phyloP scores from a whole-genome alignment of 2,113 vertebrate species.

The Centropus bengalensis region DNA sequence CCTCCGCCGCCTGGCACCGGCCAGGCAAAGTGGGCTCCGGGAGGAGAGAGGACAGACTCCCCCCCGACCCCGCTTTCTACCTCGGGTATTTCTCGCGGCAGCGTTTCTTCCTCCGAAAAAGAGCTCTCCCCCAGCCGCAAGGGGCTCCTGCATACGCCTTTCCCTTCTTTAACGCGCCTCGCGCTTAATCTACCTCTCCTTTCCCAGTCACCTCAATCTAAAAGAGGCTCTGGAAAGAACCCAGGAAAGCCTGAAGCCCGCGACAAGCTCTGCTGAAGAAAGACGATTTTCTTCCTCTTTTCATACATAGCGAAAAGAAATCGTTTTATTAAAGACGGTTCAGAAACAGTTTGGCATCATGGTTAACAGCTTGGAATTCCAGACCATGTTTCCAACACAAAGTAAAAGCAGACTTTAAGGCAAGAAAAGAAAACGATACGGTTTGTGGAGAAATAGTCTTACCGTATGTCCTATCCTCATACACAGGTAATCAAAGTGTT shows the following conservation, averaged over 20 bases:
- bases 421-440: neutral
- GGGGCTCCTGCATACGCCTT: too few relatives aligned
- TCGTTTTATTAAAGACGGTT: conserved; percentile 68
- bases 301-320: conserved; percentile 35
- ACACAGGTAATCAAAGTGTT: conserved; percentile 34
- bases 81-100: neutral
- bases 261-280: neutral
- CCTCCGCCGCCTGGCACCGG: neutral
- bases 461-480: conserved; percentile 28
- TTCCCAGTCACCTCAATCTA: neutral
- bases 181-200: neutral
- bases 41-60: too few relatives aligned
- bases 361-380: conserved; percentile 34
- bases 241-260: neutral
- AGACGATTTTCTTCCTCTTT: neutral
- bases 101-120: neutral
- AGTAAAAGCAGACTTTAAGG: conserved; percentile 9
- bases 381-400: conserved; percentile 36
- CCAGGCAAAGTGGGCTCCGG: neutral
- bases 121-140: neutral
- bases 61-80: neutral
- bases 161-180: neutral
- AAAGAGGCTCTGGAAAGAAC: neutral
- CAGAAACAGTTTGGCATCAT: neutral
- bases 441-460: neutral